Conservation (phyloP, 2,888 invertebrate species). For the Pristionchus maxplancki region DNA sequence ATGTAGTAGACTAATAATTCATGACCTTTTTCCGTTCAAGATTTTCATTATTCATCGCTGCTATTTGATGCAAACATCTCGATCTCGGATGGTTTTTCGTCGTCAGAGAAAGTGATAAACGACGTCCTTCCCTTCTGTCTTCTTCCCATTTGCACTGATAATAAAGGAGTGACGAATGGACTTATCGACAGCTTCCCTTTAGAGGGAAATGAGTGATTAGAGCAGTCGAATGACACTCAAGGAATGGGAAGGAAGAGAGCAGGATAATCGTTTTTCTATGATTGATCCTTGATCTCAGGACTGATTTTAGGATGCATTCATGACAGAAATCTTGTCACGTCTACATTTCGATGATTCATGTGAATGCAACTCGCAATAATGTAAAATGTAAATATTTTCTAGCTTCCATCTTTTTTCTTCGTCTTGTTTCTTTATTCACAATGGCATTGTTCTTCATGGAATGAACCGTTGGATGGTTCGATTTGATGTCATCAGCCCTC, state of each 20-base stretch:
- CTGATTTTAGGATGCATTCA: neutral
- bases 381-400: no score
- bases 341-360: neutral
- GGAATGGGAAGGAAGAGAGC: neutral
- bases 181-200: neutral
- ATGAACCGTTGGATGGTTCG: neutral
- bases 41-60: neutral
- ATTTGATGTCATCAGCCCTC: neutral
- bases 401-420: no score
- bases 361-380: no score
- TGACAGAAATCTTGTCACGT: no score
- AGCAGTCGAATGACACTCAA: neutral
- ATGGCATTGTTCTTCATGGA: neutral
- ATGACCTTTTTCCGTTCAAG: no score
- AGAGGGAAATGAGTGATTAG: neutral
- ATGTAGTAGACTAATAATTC: no score
- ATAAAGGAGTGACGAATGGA: neutral
- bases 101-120: neutral
- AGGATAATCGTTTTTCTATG: no score
- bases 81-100: neutral
- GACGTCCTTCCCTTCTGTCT: neutral
- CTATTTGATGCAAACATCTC: no score
- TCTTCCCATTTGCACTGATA: slow-evolving; percentile 31
- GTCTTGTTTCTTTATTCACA: no score
- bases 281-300: neutral